Conservation (phyloP, 1,140 invertebrate species). For the Drosophila sp. region DNA sequence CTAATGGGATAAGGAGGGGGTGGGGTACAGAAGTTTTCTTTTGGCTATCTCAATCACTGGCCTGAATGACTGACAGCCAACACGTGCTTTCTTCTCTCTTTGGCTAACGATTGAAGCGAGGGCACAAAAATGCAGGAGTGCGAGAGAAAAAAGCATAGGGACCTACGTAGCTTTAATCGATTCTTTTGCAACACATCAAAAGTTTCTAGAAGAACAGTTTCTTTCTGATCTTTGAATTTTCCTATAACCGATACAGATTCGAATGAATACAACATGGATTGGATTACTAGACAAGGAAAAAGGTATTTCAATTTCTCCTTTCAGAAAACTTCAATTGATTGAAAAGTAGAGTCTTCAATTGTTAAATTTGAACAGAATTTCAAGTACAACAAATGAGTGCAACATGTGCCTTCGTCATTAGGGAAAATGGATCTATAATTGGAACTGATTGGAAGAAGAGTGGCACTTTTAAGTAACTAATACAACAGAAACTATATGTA, state of each 20-base stretch:
- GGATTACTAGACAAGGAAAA: no score
- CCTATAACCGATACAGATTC: no score
- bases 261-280: no score
- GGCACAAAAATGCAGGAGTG: background rate
- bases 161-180: background rate
- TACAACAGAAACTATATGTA: no score
- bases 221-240: background rate
- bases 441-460: background rate
- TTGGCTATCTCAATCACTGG: constrained; percentile 51
- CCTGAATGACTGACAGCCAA: constrained; percentile 52
- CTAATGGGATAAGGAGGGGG: background rate
- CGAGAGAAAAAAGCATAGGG: background rate
- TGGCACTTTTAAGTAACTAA: background rate
- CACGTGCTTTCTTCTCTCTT: constrained; percentile 42
- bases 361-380: background rate
- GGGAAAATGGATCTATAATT: background rate
- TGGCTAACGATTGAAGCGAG: constrained; percentile 11
- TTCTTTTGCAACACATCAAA: background rate
- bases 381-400: background rate
- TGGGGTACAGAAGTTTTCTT: background rate
- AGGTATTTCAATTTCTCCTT: no score
- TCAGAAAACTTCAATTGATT: no score
- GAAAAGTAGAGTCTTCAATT: background rate
- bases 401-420: background rate
- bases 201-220: background rate